Evolutionary conservation across 2,888 invertebrate species (phyloP).

Genomic region (Leptinotarsa peninsularis): DNA sequence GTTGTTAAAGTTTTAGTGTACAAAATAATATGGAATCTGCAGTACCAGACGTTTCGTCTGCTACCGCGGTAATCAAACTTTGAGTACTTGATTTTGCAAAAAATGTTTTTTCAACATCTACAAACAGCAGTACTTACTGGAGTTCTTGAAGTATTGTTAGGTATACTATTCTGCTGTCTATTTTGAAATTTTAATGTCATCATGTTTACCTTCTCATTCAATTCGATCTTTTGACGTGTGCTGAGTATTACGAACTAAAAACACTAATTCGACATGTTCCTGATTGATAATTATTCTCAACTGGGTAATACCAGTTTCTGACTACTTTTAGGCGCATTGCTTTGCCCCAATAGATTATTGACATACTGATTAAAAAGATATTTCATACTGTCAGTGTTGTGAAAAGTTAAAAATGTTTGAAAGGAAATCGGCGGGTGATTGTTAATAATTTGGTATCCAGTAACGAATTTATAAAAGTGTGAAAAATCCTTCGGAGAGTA

Average conservation of each 20-base stretch:
- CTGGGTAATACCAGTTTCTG: not conserved
- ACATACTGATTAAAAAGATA: constrained; percentile 48
- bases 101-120: no score
- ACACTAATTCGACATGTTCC: not conserved
- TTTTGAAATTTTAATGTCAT: no score
- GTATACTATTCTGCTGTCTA: no score
- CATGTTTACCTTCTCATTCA: no score
- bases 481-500: constrained; percentile 53
- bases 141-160: no score
- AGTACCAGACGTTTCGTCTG: no score
- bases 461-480: constrained; percentile 56
- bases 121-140: no score
- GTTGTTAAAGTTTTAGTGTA: no score
- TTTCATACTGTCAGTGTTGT: constrained; percentile 55
- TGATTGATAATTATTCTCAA: not conserved
- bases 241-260: not conserved
- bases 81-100: no score
- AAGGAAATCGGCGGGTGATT: constrained; percentile 57
- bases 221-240: no score
- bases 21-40: no score
- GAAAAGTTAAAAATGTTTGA: constrained; percentile 56
- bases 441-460: constrained; percentile 57
- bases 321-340: not conserved
- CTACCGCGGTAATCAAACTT: no score
- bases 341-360: constrained; percentile 13